Percentiles rank a stretch among this genome's conserved stretches.
phyloP scores from a whole-genome alignment of 2,113 vertebrate species.

The Anoura caudifer region DNA sequence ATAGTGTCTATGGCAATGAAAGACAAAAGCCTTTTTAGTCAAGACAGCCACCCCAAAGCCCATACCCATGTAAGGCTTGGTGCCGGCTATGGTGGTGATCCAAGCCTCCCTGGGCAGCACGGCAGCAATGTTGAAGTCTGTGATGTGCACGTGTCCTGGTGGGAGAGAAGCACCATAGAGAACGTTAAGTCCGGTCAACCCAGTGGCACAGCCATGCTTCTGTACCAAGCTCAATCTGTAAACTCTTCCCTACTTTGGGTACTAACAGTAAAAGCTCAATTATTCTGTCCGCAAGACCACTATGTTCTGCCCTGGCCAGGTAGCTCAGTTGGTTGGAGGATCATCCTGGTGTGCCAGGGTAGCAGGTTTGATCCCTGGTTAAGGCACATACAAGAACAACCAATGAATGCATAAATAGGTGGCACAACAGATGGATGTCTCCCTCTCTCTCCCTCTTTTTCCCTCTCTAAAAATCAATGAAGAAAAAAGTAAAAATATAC shows the following conservation, averaged over 20 bases:
- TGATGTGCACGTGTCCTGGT: constrained; percentile 94
- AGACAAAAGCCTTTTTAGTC: neutral
- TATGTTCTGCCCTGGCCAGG: too few relatives aligned
- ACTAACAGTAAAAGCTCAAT: neutral
- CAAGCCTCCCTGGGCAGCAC: constrained; percentile 88
- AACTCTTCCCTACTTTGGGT: neutral
- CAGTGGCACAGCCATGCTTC: neutral
- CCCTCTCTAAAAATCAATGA: too few relatives aligned
- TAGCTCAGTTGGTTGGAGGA: too few relatives aligned
- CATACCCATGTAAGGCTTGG: constrained; percentile 98
- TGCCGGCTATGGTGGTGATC: constrained; percentile 93
- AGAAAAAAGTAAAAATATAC: too few relatives aligned
- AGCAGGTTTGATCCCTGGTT: too few relatives aligned
- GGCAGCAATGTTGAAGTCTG: constrained; percentile 97
- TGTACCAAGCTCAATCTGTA: neutral
- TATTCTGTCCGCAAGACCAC: neutral
- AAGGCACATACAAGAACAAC: too few relatives aligned
- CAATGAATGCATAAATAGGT: too few relatives aligned
- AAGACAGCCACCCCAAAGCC: rapidly evolving
- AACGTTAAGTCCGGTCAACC: neutral
- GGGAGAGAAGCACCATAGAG: constrained; percentile 50
- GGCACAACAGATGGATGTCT: too few relatives aligned
- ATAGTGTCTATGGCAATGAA: neutral
- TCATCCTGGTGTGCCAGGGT: too few relatives aligned
- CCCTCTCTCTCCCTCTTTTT: too few relatives aligned